phyloP scores from a whole-genome alignment of 2,113 vertebrate species.

The Eleginops maclovinus region DNA sequence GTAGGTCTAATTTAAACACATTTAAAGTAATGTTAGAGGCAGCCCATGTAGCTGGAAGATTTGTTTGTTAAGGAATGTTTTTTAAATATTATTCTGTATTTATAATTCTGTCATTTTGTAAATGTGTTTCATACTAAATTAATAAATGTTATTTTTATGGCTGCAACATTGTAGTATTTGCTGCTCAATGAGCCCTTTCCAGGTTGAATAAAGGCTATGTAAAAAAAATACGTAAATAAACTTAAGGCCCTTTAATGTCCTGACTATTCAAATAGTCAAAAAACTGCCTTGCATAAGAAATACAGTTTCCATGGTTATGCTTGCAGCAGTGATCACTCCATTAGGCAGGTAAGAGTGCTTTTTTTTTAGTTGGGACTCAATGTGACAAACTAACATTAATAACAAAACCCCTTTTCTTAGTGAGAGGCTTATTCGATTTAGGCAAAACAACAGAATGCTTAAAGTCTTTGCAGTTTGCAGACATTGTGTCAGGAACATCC shows the following conservation, averaged over 20 bases:
- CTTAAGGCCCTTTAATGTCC: neutral
- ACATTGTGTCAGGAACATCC: neutral
- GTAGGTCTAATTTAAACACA: too few relatives aligned
- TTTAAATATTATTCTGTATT: too few relatives aligned
- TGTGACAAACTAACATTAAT: conserved; percentile 12
- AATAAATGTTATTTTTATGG: too few relatives aligned
- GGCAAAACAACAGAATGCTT: neutral
- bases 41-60: too few relatives aligned
- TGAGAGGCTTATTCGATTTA: conserved; percentile 14
- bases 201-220: neutral
- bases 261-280: neutral
- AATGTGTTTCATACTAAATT: too few relatives aligned
- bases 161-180: too few relatives aligned
- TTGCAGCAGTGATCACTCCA: conserved; percentile 16
- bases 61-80: too few relatives aligned
- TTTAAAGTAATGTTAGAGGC: too few relatives aligned
- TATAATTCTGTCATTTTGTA: too few relatives aligned
- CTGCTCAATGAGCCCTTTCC: too few relatives aligned
- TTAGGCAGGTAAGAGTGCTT: conserved; percentile 17
- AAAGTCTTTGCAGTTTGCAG: conserved; percentile 2
- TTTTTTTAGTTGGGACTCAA: conserved; percentile 17
- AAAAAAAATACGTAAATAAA: neutral
- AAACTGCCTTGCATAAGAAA: neutral
- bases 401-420: conserved; percentile 5
- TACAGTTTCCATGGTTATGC: conserved; percentile 32